Evolutionary conservation across 1,140 invertebrate species (phyloP), one percentile per base, ranked within the genome.

Genomic region (Ctenoplectra terminalis): DNA sequence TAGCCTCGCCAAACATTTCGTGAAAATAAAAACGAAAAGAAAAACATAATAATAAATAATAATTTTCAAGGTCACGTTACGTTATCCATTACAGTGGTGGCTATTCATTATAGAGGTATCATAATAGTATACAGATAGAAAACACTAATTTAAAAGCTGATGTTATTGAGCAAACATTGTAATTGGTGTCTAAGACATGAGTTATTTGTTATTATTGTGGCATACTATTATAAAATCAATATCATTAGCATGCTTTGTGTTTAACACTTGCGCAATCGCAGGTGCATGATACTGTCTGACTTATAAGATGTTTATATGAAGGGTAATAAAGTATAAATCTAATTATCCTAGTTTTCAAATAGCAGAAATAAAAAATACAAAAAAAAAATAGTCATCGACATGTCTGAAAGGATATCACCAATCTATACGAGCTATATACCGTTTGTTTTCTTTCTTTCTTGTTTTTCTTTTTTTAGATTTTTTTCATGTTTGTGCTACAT

Each of bases 191-290:
- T 82, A 71, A 56, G 54, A 61, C 71, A 73, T 74, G 73, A 88
- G 34, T 81, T 84, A 78, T 74, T 79, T 81, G 70, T 86, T 81
- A 88, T 54, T 81, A 76, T 50, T 69, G 81, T 80, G 71, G 48
- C 74, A 79, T 81, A 73, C 77, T 54, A 82, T 88, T 83, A 69
- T 74, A 67, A 80, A 67, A 87, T 82, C 58, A 54, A 84, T 87
- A 85, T 87, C 61, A 29, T 73, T 77, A 85, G 75, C 66, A 82
- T 83, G 77, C 86, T 85, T 84, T 85, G 75, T 72, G 84, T 83
- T 52, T 76, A 48, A 54, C 71, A 63, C 75, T 60, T 52, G 74
- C 58, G 40, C 40, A 52, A 71, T 60, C 56, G 84, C 73, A 61
- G 63, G 50, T 66, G 70, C 74, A 70, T 81, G 40, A 84, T 54